Conservation (phyloP, 1,140 invertebrate species). For the Euglossa dilemma region DNA sequence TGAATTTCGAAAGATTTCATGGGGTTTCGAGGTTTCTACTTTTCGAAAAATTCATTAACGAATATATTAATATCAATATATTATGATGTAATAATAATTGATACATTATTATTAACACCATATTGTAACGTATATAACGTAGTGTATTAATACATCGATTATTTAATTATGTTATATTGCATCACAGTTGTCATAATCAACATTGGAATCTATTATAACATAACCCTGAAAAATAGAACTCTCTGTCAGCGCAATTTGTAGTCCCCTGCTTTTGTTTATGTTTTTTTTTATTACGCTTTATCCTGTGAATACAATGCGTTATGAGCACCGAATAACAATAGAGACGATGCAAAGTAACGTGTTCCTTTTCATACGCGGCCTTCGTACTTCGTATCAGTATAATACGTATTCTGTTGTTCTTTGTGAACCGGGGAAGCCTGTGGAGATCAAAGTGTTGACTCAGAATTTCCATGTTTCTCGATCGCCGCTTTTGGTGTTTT, state of each 20-base stretch:
- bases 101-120: no score
- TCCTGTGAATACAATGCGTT: not conserved
- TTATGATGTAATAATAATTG: no score
- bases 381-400: not conserved
- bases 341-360: not conserved
- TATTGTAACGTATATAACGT: no score
- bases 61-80: no score
- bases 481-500: not conserved
- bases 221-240: not conserved
- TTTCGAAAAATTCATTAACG: no score
- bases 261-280: not conserved
- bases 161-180: not conserved
- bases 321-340: slow-evolving; percentile 3
- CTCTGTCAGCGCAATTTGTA: not conserved
- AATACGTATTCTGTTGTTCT: not conserved
- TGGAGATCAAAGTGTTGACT: not conserved
- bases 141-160: no score
- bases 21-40: no score
- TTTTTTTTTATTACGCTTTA: not conserved
- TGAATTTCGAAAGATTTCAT: no score
- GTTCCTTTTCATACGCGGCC: not conserved
- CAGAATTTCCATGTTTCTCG: not conserved
- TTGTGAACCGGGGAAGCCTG: not conserved
- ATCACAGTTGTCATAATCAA: not conserved
- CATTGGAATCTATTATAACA: not conserved